Conservation (phyloP, 2,797 vertebrate genomes). For the Pipistrellus pygmaeus region DNA sequence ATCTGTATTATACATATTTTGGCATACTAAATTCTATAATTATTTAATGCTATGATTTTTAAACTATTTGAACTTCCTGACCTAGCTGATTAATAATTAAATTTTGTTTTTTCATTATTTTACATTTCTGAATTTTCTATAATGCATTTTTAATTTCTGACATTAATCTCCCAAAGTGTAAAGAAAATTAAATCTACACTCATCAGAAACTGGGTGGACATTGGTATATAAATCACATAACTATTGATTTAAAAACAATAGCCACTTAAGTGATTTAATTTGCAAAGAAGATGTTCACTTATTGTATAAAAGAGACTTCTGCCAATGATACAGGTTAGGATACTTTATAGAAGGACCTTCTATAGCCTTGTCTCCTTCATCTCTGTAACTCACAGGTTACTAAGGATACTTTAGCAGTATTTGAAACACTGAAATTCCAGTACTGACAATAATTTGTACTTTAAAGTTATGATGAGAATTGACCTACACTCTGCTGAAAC, state of each 20-base stretch:
- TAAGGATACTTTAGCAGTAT: constrained; percentile 49
- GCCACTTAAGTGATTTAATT: constrained; percentile 21
- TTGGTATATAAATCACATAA: background rate
- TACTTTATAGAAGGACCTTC: constrained; percentile 5
- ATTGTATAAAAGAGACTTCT: constrained; percentile 35
- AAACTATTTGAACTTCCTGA: constrained; percentile 60
- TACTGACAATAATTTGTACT: constrained; percentile 40
- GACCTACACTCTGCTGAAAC: background rate
- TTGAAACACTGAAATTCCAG: constrained; percentile 48
- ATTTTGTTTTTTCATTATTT: constrained; percentile 50
- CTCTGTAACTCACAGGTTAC: background rate
- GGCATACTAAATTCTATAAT: constrained; percentile 27
- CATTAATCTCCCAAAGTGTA: background rate
- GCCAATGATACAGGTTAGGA: constrained; percentile 34
- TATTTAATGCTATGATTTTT: constrained; percentile 23
- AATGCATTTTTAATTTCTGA: constrained; percentile 41
- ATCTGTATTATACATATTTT: constrained; percentile 11
- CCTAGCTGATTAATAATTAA: constrained; percentile 17
- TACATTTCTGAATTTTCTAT: constrained; percentile 46
- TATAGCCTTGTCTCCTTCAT: background rate
- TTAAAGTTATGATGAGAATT: background rate
- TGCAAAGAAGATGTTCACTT: constrained; percentile 35
- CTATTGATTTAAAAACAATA: constrained; percentile 54
- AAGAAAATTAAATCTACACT: constrained; percentile 33
- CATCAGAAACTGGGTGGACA: background rate